phyloP scores from a whole-genome alignment of 2,113 vertebrate species.

The Aptenodytes patagonicus region DNA sequence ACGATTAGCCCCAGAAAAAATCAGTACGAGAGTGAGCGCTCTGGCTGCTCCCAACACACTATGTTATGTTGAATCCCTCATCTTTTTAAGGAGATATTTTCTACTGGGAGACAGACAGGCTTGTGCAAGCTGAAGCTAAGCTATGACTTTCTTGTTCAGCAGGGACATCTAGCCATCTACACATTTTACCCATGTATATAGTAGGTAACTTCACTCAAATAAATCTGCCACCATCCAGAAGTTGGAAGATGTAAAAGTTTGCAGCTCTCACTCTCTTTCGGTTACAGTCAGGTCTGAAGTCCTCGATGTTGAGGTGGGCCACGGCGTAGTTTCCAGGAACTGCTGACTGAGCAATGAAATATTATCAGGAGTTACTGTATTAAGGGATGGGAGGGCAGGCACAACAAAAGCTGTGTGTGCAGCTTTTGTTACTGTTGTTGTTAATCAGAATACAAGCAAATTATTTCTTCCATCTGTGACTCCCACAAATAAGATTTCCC shows the following conservation, averaged over 20 bases:
- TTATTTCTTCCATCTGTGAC: not conserved
- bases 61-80: not conserved
- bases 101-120: not conserved
- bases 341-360: not conserved
- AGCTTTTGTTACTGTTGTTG: not conserved
- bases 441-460: not conserved
- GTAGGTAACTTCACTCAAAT: not conserved
- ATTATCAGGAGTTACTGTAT: not conserved
- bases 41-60: not conserved
- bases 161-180: not conserved
- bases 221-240: not conserved
- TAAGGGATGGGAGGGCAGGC: not conserved
- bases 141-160: too few relatives aligned
- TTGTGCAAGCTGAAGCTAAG: not conserved
- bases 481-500: not conserved
- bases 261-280: not conserved
- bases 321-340: not conserved
- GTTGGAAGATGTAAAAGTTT: fast-evolving
- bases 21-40: not conserved
- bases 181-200: fast-evolving
- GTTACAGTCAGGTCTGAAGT: not conserved
- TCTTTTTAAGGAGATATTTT: not conserved
- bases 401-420: not conserved
- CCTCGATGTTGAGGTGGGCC: fast-evolving
- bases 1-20: not conserved